Evolutionary conservation across 2,797 vertebrate species (phyloP).

Genomic region (Phrynocephalus vlangalii): DNA sequence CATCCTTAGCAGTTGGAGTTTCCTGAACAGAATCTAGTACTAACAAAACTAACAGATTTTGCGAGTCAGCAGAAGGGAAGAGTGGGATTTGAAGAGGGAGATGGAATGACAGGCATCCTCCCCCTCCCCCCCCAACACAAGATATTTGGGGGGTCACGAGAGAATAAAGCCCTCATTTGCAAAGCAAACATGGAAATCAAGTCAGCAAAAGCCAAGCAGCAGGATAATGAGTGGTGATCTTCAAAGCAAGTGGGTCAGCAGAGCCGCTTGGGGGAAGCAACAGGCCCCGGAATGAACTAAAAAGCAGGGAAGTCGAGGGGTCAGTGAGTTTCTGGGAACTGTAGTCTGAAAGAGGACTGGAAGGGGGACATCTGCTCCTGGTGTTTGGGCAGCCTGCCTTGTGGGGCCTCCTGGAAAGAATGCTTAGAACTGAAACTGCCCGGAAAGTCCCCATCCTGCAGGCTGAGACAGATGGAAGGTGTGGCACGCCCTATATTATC

Average conservation of each 20-base stretch:
- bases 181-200: neutral
- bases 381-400: no score
- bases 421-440: no score
- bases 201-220: neutral
- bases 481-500: no score
- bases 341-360: no score
- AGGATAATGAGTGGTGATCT: fast-evolving
- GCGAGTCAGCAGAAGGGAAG: neutral
- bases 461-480: no score
- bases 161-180: neutral
- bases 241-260: fast-evolving
- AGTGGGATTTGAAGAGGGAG: neutral
- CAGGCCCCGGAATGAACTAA: neutral
- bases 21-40: neutral
- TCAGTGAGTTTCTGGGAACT: no score
- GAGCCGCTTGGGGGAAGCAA: neutral
- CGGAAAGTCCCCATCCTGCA: no score
- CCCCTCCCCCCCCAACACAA: fast-evolving
- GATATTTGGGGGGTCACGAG: neutral
- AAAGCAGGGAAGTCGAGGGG: fast-evolving
- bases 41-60: neutral
- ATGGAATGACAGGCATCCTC: neutral
- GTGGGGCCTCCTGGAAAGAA: no score
- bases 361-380: no score
- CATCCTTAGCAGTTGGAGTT: neutral